Percentiles rank a stretch among this genome's conserved stretches.
Evolutionary conservation across 2,797 vertebrate genomes (phyloP).

Genomic region (Acrossocheilus wenchowensis): DNA sequence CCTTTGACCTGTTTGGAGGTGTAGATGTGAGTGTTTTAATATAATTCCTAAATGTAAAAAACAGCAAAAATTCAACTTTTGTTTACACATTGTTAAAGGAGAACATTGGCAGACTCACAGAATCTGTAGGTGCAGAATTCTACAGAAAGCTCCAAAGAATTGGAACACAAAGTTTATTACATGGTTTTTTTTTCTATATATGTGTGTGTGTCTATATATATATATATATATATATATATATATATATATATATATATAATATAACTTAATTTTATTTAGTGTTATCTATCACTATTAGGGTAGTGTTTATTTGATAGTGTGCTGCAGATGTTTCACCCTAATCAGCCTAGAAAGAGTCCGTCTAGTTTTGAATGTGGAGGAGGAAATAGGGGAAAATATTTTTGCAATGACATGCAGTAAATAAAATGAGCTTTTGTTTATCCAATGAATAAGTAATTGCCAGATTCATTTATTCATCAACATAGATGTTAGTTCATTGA

Average conservation of each 20-base stretch:
- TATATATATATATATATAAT: no score
- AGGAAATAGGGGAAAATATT: background rate
- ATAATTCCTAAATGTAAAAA: background rate
- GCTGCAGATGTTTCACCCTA: background rate
- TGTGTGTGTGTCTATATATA: no score
- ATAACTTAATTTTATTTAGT: background rate
- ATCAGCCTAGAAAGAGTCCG: background rate
- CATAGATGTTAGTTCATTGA: background rate
- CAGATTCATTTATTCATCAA: background rate
- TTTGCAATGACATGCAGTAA: background rate
- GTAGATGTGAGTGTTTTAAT: constrained; percentile 84
- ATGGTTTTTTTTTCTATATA: background rate
- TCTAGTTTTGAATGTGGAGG: background rate
- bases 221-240: no score
- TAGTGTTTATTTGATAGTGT: background rate
- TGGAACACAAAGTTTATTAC: background rate
- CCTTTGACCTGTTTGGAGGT: constrained; percentile 97
- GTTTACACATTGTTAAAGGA: background rate
- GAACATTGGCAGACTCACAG: background rate
- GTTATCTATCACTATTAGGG: background rate
- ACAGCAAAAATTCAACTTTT: background rate
- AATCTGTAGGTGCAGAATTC: background rate
- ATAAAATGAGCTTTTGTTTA: background rate
- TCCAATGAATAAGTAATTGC: background rate
- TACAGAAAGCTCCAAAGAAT: background rate